Conservation (phyloP, 2,113 vertebrate genomes). For the Chinchilla lanigera region DNA sequence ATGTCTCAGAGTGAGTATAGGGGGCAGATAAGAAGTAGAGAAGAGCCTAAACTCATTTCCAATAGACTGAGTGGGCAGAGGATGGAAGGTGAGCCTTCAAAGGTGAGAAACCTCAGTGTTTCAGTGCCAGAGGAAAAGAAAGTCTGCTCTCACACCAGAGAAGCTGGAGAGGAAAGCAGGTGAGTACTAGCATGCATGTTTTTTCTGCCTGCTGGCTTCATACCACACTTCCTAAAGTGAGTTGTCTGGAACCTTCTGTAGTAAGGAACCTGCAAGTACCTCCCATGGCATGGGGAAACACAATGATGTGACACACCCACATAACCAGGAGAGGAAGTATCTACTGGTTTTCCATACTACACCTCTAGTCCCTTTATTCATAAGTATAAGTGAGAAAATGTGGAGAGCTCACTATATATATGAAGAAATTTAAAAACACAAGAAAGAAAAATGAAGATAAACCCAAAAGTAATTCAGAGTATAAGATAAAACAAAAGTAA, state of each 20-base stretch:
- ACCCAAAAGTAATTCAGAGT: not conserved
- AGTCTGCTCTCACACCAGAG: not conserved
- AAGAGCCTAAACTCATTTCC: not conserved
- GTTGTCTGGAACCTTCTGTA: not conserved
- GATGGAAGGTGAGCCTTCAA: not conserved
- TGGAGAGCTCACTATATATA: not conserved
- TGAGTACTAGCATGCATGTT: accelerated
- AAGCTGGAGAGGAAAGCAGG: not conserved
- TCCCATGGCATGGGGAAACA: accelerated
- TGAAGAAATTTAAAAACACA: not conserved
- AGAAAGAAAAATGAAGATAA: not conserved
- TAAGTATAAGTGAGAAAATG: not conserved
- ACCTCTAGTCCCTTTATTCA: not conserved
- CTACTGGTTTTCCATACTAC: not conserved
- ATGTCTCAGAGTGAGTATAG: not conserved
- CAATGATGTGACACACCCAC: not conserved
- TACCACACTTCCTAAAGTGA: accelerated
- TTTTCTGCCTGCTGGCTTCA: not conserved
- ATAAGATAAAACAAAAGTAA: not conserved
- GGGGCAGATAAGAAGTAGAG: not conserved
- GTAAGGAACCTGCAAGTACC: not conserved
- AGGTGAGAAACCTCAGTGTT: not conserved
- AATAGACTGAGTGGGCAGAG: accelerated
- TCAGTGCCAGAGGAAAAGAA: not conserved
- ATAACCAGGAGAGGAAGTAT: not conserved